Percentiles rank a stretch among this genome's conserved stretches.
Evolutionary conservation across 2,888 invertebrate species (phyloP).

Genomic region (Auanema sp.): DNA sequence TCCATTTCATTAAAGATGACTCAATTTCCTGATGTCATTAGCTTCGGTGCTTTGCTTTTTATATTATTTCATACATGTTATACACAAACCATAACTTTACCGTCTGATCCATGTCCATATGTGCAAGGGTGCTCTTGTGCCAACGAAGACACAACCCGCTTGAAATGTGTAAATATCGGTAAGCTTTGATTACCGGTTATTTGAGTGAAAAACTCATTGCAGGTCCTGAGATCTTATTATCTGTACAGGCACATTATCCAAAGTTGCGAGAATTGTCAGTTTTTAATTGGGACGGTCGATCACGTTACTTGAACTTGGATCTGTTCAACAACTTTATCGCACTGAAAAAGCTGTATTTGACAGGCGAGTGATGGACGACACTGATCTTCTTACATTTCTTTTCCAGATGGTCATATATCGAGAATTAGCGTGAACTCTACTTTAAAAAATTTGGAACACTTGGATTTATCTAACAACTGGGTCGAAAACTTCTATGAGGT

Average conservation of each 20-base stretch:
- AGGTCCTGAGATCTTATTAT: neutral
- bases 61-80: no score
- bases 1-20: no score
- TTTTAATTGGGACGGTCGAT: constrained; percentile 2
- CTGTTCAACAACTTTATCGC: neutral
- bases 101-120: constrained; percentile 5
- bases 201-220: neutral
- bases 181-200: neutral
- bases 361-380: neutral
- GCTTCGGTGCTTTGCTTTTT: no score
- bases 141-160: constrained; percentile 9
- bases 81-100: no score
- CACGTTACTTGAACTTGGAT: neutral
- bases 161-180: constrained; percentile 10
- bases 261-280: neutral
- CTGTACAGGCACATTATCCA: neutral
- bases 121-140: constrained; percentile 14
- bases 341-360: constrained; percentile 8
- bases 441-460: neutral
- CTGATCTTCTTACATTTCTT: neutral
- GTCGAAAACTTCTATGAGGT: constrained; percentile 6
- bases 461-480: constrained; percentile 9
- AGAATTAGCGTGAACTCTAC: neutral
- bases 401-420: neutral
- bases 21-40: no score